Conservation (phyloP, 2,797 vertebrate genomes). For the Cyclura pinguis region DNA sequence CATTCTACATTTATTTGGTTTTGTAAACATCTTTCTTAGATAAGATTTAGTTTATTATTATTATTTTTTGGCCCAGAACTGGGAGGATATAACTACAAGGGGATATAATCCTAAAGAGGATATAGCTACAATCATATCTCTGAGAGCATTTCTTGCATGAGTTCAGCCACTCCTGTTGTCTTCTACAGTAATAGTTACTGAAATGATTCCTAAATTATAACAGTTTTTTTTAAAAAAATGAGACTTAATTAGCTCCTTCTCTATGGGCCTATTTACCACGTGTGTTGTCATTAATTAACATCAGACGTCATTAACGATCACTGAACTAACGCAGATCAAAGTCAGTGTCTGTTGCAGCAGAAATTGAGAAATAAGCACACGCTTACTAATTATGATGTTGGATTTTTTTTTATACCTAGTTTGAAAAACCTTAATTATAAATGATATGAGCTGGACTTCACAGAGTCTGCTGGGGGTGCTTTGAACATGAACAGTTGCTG, state of each 20-base stretch:
- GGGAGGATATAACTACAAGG: no score
- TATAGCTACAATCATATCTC: not conserved
- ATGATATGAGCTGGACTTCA: constrained; percentile 58
- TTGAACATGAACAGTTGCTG: constrained; percentile 72
- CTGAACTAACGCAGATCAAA: constrained; percentile 80
- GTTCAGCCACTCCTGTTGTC: not conserved
- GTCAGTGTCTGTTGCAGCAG: constrained; percentile 81
- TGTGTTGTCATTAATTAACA: constrained; percentile 79
- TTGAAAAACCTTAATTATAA: constrained; percentile 80
- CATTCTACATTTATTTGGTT: not conserved
- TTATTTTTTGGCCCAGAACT: no score
- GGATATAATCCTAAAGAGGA: not conserved
- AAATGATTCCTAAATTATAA: constrained; percentile 45
- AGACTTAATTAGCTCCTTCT: constrained; percentile 71
- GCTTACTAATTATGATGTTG: constrained; percentile 85
- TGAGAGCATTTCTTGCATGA: not conserved
- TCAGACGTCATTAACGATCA: constrained; percentile 78
- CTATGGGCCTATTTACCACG: constrained; percentile 69
- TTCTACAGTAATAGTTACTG: constrained; percentile 48
- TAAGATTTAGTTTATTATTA: not conserved
- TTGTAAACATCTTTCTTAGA: not conserved
- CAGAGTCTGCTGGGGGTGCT: constrained; percentile 72
- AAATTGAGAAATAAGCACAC: constrained; percentile 81
- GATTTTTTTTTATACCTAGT: constrained; percentile 75
- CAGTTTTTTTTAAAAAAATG: constrained; percentile 10